Evolutionary conservation across 2,888 invertebrate species (phyloP).

Genomic region (Lamellibrachia satsuma): DNA sequence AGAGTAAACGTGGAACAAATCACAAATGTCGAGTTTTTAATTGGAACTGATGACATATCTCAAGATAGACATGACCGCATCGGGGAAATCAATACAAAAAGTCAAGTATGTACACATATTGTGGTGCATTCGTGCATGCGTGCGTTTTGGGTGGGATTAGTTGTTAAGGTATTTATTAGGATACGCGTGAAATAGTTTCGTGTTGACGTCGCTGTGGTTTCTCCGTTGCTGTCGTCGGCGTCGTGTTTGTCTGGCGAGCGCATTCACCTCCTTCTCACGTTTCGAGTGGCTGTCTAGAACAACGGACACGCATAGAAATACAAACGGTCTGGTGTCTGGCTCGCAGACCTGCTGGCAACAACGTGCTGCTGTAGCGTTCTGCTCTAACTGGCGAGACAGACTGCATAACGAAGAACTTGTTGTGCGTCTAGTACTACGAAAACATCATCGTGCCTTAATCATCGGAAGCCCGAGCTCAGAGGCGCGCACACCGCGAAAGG

Average conservation of each 20-base stretch:
- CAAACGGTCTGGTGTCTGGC: not conserved
- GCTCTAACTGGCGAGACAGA: not conserved
- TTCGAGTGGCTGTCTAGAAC: not conserved
- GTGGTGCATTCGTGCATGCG: not conserved
- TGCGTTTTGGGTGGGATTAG: not conserved
- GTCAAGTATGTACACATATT: not conserved
- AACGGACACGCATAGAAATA: not conserved
- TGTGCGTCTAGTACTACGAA: not conserved
- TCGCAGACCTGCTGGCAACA: not conserved
- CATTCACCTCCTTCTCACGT: not conserved
- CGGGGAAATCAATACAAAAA: not conserved
- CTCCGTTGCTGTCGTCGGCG: not conserved
- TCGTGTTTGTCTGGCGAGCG: not conserved
- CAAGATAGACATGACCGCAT: not conserved
- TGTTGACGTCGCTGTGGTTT: not conserved
- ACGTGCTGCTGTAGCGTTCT: not conserved
- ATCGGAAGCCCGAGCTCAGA: no score
- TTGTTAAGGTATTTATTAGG: not conserved
- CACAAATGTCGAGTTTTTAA: not conserved
- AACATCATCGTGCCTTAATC: no score
- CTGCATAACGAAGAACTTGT: not conserved
- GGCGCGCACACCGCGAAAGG: no score
- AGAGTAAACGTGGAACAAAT: not conserved
- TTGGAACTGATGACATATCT: not conserved
- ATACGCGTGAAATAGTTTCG: not conserved